A percentile compares a stretch with the other conserved stretches of the same genome.
Evolutionary conservation across 2,797 vertebrate genomes (phyloP).

Genomic region (Oryzias dopingdopingensis): DNA sequence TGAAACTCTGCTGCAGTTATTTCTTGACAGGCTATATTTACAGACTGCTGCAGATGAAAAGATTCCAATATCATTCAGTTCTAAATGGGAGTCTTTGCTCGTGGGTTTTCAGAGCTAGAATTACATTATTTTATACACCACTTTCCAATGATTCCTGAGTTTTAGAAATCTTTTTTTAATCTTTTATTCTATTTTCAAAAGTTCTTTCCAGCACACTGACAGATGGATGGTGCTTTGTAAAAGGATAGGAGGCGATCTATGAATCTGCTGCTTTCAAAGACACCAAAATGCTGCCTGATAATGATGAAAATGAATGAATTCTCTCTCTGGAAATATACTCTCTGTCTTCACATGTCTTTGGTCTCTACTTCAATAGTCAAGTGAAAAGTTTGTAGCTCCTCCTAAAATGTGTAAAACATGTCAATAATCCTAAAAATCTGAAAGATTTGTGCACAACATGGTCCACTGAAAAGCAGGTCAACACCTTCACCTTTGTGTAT

Average conservation of each 20-base stretch:
- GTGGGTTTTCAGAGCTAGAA: slow-evolving; percentile 21
- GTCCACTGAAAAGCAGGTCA: too few relatives aligned
- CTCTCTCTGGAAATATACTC: not conserved
- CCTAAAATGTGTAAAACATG: too few relatives aligned
- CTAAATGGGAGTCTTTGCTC: slow-evolving; percentile 9
- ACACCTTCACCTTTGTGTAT: too few relatives aligned
- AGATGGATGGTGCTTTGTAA: slow-evolving; percentile 31
- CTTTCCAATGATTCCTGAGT: slow-evolving; percentile 14
- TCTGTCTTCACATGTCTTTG: too few relatives aligned
- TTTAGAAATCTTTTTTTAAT: slow-evolving; percentile 19
- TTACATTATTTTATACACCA: slow-evolving; percentile 24
- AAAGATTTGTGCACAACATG: too few relatives aligned
- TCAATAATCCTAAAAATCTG: too few relatives aligned
- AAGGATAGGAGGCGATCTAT: slow-evolving; percentile 18
- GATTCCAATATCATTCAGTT: slow-evolving; percentile 15
- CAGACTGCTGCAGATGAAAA: slow-evolving; percentile 20
- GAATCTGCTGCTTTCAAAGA: slow-evolving; percentile 8
- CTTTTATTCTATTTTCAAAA: slow-evolving; percentile 35
- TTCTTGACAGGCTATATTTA: slow-evolving; percentile 55
- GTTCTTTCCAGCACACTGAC: slow-evolving; percentile 23
- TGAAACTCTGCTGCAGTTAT: slow-evolving; percentile 26
- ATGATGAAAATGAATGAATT: slow-evolving; percentile 8
- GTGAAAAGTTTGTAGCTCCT: too few relatives aligned
- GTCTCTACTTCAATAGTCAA: too few relatives aligned
- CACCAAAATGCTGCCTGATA: slow-evolving; percentile 22